Evolutionary conservation across 1,140 invertebrate genomes (phyloP).

Genomic region (Macrotrachela quadricornifera): DNA sequence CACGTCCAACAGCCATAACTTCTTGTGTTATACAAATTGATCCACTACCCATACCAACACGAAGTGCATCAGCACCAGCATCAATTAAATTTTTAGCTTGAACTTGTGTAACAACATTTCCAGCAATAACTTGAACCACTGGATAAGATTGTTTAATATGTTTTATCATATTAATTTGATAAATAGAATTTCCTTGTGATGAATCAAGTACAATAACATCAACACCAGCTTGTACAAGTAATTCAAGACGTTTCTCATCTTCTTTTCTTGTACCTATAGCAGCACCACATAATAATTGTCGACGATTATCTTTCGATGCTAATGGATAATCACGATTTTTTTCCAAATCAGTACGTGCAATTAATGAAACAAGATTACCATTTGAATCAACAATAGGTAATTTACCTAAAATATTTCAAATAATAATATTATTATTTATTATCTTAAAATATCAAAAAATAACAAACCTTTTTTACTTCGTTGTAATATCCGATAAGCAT

Average conservation of each 20-base stretch:
- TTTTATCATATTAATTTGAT: slow-evolving; percentile 83
- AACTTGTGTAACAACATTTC: slow-evolving; percentile 80
- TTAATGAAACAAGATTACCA: slow-evolving; percentile 68
- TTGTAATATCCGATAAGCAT: slow-evolving; percentile 80
- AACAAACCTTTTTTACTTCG: slow-evolving; percentile 42
- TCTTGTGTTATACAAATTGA: slow-evolving; percentile 98
- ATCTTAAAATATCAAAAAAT: too few species aligned
- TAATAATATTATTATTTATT: too few species aligned
- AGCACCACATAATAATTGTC: slow-evolving; percentile 85
- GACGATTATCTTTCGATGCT: slow-evolving; percentile 88
- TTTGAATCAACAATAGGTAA: slow-evolving; percentile 62
- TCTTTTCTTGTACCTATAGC: slow-evolving; percentile 61
- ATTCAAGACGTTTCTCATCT: slow-evolving; percentile 55
- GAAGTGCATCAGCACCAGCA: slow-evolving; percentile 76
- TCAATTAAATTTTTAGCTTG: slow-evolving; percentile 94
- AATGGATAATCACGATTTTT: slow-evolving; percentile 87
- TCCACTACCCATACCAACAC: slow-evolving; percentile 94
- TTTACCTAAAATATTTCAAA: slow-evolving; percentile 38
- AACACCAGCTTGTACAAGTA: slow-evolving; percentile 67
- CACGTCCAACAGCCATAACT: slow-evolving; percentile 94
- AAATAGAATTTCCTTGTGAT: slow-evolving; percentile 89
- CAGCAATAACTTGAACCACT: slow-evolving; percentile 74
- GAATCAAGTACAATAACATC: slow-evolving; percentile 93
- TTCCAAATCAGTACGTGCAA: slow-evolving; percentile 90
- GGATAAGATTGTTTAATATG: slow-evolving; percentile 73